Evolutionary conservation across 2,888 invertebrate genomes (phyloP).

Genomic region (Megaustenia siamemsis): DNA sequence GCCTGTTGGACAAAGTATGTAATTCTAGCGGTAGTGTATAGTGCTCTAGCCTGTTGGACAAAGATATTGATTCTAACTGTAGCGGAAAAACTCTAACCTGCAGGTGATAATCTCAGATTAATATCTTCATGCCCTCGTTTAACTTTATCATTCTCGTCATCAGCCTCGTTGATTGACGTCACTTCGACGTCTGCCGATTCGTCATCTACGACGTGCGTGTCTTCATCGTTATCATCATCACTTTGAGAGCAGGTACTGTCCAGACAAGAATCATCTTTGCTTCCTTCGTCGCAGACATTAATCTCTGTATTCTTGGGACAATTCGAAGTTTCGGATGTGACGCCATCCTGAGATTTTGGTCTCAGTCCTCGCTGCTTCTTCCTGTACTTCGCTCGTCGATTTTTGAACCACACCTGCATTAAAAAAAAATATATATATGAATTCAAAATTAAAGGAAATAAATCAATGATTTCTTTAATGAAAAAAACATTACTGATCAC

Average conservation of each 20-base stretch:
- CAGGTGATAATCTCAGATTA: neutral
- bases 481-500: too few species aligned
- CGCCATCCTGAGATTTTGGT: conserved; percentile 52
- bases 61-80: too few species aligned
- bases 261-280: conserved; percentile 34
- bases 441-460: neutral
- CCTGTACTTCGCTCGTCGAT: conserved; percentile 97
- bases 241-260: conserved; percentile 42
- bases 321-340: neutral
- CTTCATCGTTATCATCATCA: conserved; percentile 47
- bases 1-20: too few species aligned
- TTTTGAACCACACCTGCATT: conserved; percentile 79
- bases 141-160: neutral
- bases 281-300: conserved; percentile 47
- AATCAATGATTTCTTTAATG: too few species aligned
- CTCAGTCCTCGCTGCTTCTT: conserved; percentile 86
- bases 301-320: neutral
- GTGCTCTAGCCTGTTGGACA: too few species aligned
- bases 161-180: neutral
- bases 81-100: conserved; percentile 24
- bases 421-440: neutral
- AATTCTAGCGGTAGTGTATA: too few species aligned
- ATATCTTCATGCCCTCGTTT: neutral
- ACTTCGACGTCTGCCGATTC: conserved; percentile 55
- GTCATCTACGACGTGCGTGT: conserved; percentile 52